Evolutionary conservation across 2,888 invertebrate genomes (phyloP), one percentile per base, ranked within the genome.

Genomic region (Lucinisca nassula): DNA sequence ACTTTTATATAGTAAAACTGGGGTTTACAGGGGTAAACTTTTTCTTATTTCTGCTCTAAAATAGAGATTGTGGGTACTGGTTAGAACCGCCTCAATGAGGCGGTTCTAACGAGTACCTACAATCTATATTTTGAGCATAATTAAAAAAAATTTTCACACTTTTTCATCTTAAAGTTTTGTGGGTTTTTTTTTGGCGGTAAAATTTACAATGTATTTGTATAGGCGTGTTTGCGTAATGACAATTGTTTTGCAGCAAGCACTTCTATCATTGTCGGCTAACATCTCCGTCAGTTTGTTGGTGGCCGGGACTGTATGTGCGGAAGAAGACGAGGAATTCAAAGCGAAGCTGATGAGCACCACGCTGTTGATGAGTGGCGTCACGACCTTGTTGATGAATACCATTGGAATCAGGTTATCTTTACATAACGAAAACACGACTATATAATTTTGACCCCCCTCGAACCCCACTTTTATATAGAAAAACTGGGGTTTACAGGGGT

Each of bases 251-350:
- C 75, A 89, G 89, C 89, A 89, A 89, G 79, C 85, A 6, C 67
- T 89, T 37, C 21, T 85, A 17, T 87, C 89, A 0, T 72, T 89
- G 27, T 79, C 87, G 24, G 87, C 85, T 14, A 83, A 85, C 72
- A 70, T 89, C 27, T 82, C 87, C 17, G 73, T 81, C 10, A 35
- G 73, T 32, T 32, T 81, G 37, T 30, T 81, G 32, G 73, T 81
- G 24, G 55, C 80, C 21, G 80, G 55, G 3, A 55, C 73, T 24
- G 80, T 81, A n/a, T 81, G 80, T 37, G 80, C 32, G 8, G 82
- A 84, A 32, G 27, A 84, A 6, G 89, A 89, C 49, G 89, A 89
- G 38, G 82, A 84, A 30, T 79, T 89, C 35, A 89, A 89, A 74
- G 77, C 87, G 2, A 74, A 82, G 38, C 61, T 89, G 8, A 58